Evolutionary conservation across 2,113 vertebrate genomes (phyloP).

Genomic region (Struthidea cinerea): DNA sequence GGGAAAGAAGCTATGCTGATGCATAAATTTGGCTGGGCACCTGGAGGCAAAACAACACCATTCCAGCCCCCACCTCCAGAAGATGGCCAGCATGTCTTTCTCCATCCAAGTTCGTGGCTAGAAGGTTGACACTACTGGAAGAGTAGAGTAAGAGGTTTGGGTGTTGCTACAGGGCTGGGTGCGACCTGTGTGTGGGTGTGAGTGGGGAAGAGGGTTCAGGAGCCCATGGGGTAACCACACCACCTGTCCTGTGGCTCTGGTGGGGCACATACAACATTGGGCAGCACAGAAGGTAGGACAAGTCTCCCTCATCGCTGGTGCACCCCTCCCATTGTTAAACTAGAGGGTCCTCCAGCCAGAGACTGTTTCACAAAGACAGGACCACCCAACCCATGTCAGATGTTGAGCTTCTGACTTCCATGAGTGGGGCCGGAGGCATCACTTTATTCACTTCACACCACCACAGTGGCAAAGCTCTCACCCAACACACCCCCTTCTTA

Average conservation of each 20-base stretch:
- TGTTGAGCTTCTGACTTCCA: neutral
- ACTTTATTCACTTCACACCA: neutral
- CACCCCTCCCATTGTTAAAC: neutral
- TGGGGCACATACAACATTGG: accelerated
- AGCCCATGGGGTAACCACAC: neutral
- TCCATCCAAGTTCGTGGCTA: neutral
- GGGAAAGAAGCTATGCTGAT: neutral
- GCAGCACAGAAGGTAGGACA: neutral
- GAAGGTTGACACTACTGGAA: neutral
- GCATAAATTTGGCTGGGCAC: neutral
- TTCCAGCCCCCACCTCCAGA: neutral
- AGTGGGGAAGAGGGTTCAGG: neutral
- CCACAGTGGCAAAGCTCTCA: neutral
- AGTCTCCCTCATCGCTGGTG: neutral
- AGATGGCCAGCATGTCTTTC: neutral
- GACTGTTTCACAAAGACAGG: neutral
- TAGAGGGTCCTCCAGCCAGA: neutral
- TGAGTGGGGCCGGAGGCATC: accelerated
- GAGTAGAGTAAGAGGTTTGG: neutral
- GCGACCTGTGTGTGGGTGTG: neutral
- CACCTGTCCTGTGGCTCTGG: neutral
- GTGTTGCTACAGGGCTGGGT: neutral
- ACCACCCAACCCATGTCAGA: neutral
- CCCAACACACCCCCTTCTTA: neutral
- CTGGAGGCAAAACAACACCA: neutral